Evolutionary conservation across 2,113 vertebrate species (phyloP), one percentile per base, ranked within the genome.

Genomic region (Trinectes maculatus): DNA sequence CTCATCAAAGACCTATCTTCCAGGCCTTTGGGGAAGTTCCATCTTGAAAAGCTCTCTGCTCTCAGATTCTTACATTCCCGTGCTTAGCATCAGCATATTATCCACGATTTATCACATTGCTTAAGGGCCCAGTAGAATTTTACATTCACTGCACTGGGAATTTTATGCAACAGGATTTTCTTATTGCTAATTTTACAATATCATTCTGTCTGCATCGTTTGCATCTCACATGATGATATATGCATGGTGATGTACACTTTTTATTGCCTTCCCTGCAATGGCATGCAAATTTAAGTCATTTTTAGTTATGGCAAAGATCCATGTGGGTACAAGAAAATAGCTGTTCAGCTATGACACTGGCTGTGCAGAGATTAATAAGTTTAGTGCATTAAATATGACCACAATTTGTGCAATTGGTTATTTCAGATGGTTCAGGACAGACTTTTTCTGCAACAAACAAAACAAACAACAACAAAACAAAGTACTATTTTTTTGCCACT

Each of bases 1-100:
- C 68, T 76, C 84, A 77, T 86, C 78, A 86, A 78, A 79, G 72
- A 60, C 75, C 79, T 64, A 31, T 85, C 71, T 86, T 69, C 67
- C 33, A 55, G 70, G 65, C 57, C 61, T 69, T 72, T 71, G 60
- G n/a, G 63, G 33, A 63, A 65, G 43, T 56, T 62, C 25, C 64
- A 54, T 73, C 71, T 72, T 59, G 4, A 68, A 71, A 66, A 55
- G 24, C 79, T 77, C 46, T 52, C 55, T 61, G 40, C 63, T 75
- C 65, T 73, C 70, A 51, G 31, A 74, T 77, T 73, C 34, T 49
- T 34, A 56, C 55, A 59, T 71, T 68, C 51, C 29, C 40, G 55
- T 52, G 43, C 55, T 77, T 28, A 61, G 49, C 65, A 64, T 36
- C 36, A 54, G 48, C 49, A 71, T 25, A 21, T 80, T 65, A 85